Conservation (phyloP, 1,140 invertebrate species). For the Drosophila parabipectinata region DNA sequence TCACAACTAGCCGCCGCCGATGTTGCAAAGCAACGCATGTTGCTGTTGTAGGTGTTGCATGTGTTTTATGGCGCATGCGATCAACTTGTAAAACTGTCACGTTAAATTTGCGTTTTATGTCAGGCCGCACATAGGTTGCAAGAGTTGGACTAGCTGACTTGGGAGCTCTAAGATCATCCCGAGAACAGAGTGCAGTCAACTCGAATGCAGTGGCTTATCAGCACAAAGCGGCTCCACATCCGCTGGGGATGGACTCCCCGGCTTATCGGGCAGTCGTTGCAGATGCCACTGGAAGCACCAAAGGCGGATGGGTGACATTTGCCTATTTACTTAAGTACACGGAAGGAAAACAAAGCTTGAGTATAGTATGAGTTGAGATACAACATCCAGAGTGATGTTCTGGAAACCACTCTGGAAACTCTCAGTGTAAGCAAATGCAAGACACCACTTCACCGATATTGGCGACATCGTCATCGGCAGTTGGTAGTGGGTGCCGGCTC, state of each 20-base stretch:
- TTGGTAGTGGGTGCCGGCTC: constrained; percentile 19
- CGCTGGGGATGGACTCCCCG: constrained; percentile 55
- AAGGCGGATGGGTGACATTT: constrained; percentile 38
- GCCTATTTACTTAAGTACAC: constrained; percentile 63
- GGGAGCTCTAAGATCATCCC: constrained; percentile 20
- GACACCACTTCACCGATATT: constrained; percentile 22
- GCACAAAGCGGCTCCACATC: constrained; percentile 52
- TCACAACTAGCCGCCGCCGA: constrained; percentile 39
- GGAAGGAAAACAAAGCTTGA: background rate
- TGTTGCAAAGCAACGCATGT: constrained; percentile 24
- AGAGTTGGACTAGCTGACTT: constrained; percentile 8
- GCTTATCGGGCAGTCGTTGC: constrained; percentile 39
- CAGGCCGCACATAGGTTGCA: constrained; percentile 37
- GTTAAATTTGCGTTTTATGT: constrained; percentile 82
- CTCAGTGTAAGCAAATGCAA: constrained; percentile 52
- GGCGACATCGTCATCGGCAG: constrained; percentile 35
- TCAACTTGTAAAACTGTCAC: constrained; percentile 81
- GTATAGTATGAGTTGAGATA: background rate
- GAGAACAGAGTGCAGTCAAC: constrained; percentile 70
- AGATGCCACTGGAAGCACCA: constrained; percentile 26
- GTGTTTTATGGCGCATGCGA: constrained; percentile 81
- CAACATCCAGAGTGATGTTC: too few species aligned
- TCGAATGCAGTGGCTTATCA: constrained; percentile 56
- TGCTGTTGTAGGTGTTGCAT: constrained; percentile 76
- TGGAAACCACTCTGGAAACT: background rate